A percentile compares a stretch with the other conserved stretches of the same genome.
Conservation (phyloP, 2,797 vertebrate species). For the Sebastes glaucus region DNA sequence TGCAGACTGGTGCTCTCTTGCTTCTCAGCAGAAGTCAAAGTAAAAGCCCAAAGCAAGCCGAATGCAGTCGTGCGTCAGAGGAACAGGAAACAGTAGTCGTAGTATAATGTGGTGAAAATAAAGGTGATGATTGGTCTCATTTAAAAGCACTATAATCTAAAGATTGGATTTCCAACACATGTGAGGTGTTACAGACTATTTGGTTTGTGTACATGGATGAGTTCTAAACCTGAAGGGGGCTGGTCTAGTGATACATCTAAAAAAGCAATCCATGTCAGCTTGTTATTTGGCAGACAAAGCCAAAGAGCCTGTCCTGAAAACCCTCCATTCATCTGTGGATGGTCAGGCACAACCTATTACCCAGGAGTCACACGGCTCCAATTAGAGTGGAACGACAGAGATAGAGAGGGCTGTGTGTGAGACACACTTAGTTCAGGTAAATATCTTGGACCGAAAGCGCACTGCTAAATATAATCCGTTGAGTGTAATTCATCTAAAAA, state of each 20-base stretch:
- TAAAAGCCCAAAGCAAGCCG: not conserved
- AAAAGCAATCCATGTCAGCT: slow-evolving; percentile 14
- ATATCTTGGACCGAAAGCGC: slow-evolving; percentile 41
- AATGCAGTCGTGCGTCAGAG: not conserved
- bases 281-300: slow-evolving; percentile 41
- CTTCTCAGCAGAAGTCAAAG: not conserved
- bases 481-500: slow-evolving; percentile 57
- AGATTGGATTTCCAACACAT: slow-evolving; percentile 5
- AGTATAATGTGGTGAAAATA: not conserved
- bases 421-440: slow-evolving; percentile 59
- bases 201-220: slow-evolving; percentile 4
- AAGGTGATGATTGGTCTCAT: not conserved
- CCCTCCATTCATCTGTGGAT: slow-evolving; percentile 52
- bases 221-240: not conserved
- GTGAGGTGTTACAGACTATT: not conserved
- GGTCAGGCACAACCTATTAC: slow-evolving; percentile 70
- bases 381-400: slow-evolving; percentile 58
- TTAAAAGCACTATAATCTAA: not conserved
- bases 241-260: slow-evolving; percentile 9
- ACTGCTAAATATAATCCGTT: slow-evolving; percentile 29
- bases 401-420: slow-evolving; percentile 48
- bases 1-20: not conserved
- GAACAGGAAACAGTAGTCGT: not conserved
- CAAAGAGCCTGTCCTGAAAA: slow-evolving; percentile 49
- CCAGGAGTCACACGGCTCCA: slow-evolving; percentile 66